Evolutionary conservation across 1,140 invertebrate genomes (phyloP), one percentile per base, ranked within the genome.

Genomic region (Ceratina japonica): DNA sequence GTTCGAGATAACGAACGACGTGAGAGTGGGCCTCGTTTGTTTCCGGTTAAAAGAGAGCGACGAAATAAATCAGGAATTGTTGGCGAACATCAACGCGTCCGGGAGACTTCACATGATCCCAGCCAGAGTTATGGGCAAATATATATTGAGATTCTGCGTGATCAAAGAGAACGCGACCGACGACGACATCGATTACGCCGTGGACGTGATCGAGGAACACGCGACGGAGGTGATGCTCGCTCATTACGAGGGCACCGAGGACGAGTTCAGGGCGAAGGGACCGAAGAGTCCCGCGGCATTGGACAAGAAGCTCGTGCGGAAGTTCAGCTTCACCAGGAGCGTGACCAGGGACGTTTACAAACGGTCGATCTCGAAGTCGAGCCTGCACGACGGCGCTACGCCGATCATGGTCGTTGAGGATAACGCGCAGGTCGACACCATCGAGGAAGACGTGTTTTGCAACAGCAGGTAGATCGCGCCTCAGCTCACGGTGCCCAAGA

Each of bases 61-160:
- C 88, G 93, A 94, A 65, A 89, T 96, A 1, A 98, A 97, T 87
- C 95, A 97, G 89, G 95, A 96, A 71, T 91, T 99, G 1, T 87
- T 98, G 52, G 96, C 96, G 0, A 94, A 95, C 61, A 96, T 99
- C 65, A 99, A 99, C 89, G 96, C 96, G 15, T 97, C 96, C 0
- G 97, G 97, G 4, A 96, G 96, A 87, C 92, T 98, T 24, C 97
- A 98, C 89, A 97, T 98, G 97, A 97, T 98, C 49, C 97, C 97
- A 1, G 96, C 97, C 0, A 94, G 95, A 49, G 94, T 97, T 0
- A 96, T 95, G 91, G 95, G 95, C 31, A 95, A 95, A 86, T 98
- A 97, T 88, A 93, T 95, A 3, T 96, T 99, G 80, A 93, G 97
- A 62, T 97, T 98, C 90, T 98, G 96, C 87, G 95, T 98, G 0